A percentile compares a stretch with the other conserved stretches of the same genome.
phyloP scores from a whole-genome alignment of 2,113 vertebrate species.

The Gulo gulo region DNA sequence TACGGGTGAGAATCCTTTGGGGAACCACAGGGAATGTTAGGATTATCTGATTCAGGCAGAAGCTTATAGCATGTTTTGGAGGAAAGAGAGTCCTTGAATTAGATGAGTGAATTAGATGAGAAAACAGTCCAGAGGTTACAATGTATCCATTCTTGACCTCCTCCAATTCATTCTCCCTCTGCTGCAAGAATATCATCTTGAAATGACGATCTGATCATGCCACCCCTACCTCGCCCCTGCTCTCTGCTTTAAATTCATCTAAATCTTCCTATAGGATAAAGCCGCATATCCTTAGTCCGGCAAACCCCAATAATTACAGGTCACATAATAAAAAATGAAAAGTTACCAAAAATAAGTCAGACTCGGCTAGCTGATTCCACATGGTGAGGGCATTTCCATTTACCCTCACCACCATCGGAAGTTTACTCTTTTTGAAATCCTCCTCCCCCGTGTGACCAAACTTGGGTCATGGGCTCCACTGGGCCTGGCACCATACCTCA shows the following conservation, averaged over 20 bases:
- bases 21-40: neutral
- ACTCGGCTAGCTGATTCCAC: neutral
- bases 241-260: neutral
- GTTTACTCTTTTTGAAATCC: neutral
- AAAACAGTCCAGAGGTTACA: neutral
- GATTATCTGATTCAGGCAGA: neutral
- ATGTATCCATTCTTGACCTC: neutral
- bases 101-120: neutral
- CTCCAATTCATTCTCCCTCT: neutral
- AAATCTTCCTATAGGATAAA: neutral
- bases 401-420: neutral
- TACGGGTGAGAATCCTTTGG: too few species aligned
- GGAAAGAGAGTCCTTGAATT: neutral
- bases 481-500: neutral
- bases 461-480: neutral
- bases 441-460: rapidly evolving
- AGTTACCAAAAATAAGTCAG: neutral
- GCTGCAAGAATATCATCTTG: neutral
- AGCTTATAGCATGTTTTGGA: neutral
- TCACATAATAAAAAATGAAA: neutral
- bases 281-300: neutral
- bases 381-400: neutral
- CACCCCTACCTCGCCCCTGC: neutral
- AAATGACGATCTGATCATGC: neutral
- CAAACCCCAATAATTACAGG: neutral